phyloP scores from a whole-genome alignment of 2,888 invertebrate species.

The Bibio marci region DNA sequence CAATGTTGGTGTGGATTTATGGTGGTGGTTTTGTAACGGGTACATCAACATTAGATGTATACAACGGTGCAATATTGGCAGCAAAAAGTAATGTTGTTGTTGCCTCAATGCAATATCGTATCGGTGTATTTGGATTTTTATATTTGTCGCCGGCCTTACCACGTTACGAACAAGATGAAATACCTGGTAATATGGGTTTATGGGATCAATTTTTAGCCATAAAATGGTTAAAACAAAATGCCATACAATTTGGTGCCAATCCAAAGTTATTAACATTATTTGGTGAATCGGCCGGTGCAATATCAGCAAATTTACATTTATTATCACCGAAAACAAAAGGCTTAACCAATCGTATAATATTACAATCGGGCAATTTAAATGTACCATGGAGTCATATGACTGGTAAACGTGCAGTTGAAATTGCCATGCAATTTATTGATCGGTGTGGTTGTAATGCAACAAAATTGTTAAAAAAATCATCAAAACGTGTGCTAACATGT shows the following conservation, averaged over 20 bases:
- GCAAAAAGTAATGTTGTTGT: constrained; percentile 82
- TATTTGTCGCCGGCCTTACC: constrained; percentile 42
- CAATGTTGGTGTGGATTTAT: constrained; percentile 84
- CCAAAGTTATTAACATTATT: constrained; percentile 83
- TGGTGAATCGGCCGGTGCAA: constrained; percentile 91
- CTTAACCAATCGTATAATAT: constrained; percentile 70
- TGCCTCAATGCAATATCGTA: constrained; percentile 86
- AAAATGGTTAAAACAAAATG: constrained; percentile 85
- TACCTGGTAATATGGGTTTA: constrained; percentile 67
- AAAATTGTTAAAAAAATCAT: constrained; percentile 41
- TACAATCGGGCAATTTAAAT: constrained; percentile 88
- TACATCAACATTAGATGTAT: constrained; percentile 81
- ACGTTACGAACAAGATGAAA: constrained; percentile 26
- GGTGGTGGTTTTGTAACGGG: constrained; percentile 91
- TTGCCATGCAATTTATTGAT: constrained; percentile 64
- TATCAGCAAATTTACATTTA: constrained; percentile 67
- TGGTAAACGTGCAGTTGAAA: constrained; percentile 65
- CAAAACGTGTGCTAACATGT: constrained; percentile 67
- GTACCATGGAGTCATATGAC: constrained; percentile 94
- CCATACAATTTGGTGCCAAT: constrained; percentile 79
- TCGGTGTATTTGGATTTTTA: constrained; percentile 87
- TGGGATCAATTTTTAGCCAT: constrained; percentile 91
- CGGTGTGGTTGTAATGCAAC: constrained; percentile 78
- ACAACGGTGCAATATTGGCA: constrained; percentile 84
- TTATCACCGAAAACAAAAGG: constrained; percentile 80